Base-by-base conservation (phyloP, 2,113 vertebrate genomes). In the Catharus minimus region DNA sequence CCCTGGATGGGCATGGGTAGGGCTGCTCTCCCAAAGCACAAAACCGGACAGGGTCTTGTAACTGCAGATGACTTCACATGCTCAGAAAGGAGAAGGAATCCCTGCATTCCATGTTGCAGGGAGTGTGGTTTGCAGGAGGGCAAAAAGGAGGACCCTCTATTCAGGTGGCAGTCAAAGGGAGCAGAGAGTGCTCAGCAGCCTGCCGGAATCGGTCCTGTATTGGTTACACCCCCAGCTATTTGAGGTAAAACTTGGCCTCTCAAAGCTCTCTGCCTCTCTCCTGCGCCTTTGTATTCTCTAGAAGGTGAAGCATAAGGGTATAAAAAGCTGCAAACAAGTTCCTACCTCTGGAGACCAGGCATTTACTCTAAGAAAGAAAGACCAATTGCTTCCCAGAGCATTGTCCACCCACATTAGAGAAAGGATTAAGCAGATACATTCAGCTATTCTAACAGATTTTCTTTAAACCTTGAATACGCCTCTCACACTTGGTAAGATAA, bases 391-490 rank as follows among this genome's bases (percentile, higher is more conserved):
- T 97, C 97, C 96, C 97, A 98, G 98, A 98, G 98, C 98, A 98
- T 98, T 98, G 98, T 98, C 98, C 98, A 97, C 97, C 97, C 98
- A 99, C 98, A 98, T 98, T 99, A 99, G 98, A 99, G 98, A 99
- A 97, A 97, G 98, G 99, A 99, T 99, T 99, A 99, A 98, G 97
- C 98, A 98, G 98, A 98, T 98, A 99, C 98, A 99, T 99, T 99
- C 98, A 99, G 99, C 98, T 98, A 98, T 98, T 98, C 98, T 98
- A 99, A 98, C 98, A 99, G 98, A 99, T 98, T 98, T 98, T 98
- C 98, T 98, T 98, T 99, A 99, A 99, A 98, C 98, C 98, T 97
- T 99, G 98, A 99, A 99, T 99, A 97, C 90, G 94, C 97, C 98
- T 98, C 98, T 98, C 98, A 98, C 98, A 98, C 98, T 99, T 97